phyloP scores from a whole-genome alignment of 2,888 invertebrate species.

The Operophtera brumata region DNA sequence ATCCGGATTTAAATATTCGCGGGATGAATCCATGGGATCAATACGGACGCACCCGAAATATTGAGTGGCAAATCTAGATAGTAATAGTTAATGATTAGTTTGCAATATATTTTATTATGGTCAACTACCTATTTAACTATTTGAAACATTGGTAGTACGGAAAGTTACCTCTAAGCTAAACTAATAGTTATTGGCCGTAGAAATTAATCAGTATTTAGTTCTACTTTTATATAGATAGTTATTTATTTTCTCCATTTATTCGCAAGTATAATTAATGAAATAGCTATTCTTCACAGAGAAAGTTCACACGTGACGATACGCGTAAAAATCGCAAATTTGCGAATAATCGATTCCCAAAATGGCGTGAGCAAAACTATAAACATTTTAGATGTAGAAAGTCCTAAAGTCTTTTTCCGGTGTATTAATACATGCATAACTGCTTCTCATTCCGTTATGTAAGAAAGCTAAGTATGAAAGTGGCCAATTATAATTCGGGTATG shows the following conservation, averaged over 20 bases:
- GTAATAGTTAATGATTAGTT: too few relatives aligned
- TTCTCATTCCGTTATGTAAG: constrained; percentile 65
- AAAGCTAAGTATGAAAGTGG: constrained; percentile 67
- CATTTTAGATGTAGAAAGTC: constrained; percentile 65
- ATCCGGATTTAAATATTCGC: too few relatives aligned
- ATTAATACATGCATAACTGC: constrained; percentile 75
- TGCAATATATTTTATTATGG: too few relatives aligned
- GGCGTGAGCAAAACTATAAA: constrained; percentile 63
- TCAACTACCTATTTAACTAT: too few relatives aligned
- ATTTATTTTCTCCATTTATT: neutral
- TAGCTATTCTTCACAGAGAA: neutral
- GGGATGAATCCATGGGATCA: too few relatives aligned
- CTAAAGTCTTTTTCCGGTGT: constrained; percentile 64
- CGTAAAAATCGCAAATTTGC: constrained; percentile 32
- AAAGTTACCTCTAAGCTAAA: too few relatives aligned
- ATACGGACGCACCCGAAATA: too few relatives aligned
- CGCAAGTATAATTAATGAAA: neutral
- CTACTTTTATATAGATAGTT: too few relatives aligned
- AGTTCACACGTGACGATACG: constrained; percentile 12
- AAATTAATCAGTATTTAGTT: too few relatives aligned
- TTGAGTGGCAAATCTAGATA: too few relatives aligned
- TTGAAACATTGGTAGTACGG: too few relatives aligned
- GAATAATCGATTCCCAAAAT: constrained; percentile 38
- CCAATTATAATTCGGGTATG: constrained; percentile 69
- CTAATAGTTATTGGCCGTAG: too few relatives aligned